A percentile compares a stretch with the other conserved stretches of the same genome.
phyloP scores from a whole-genome alignment of 2,888 invertebrate species.

The Ophioninae sp. region DNA sequence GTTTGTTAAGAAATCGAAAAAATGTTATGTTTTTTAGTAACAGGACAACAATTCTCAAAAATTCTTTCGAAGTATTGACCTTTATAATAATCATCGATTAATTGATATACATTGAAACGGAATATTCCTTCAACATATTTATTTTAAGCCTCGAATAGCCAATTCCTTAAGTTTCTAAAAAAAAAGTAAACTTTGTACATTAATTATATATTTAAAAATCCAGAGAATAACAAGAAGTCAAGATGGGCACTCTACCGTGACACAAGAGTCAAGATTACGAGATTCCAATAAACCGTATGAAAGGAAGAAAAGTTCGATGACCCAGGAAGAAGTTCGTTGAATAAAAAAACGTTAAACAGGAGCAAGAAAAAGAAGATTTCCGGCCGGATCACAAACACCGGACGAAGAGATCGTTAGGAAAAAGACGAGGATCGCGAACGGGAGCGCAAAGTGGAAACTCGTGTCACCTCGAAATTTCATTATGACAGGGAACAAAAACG shows the following conservation, averaged over 20 bases:
- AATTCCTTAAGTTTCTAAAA: too few species aligned
- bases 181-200: too few species aligned
- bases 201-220: not conserved
- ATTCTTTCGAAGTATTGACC: too few species aligned
- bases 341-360: not conserved
- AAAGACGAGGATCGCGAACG: constrained; percentile 56
- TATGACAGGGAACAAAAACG: constrained; percentile 35
- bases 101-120: too few species aligned
- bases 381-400: not conserved
- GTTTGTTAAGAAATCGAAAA: too few species aligned
- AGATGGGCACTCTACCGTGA: not conserved
- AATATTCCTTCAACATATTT: too few species aligned
- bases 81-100: too few species aligned
- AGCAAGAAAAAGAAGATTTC: constrained; percentile 1
- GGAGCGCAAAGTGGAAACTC: constrained; percentile 69
- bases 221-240: not conserved
- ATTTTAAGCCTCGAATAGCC: too few species aligned
- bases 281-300: not conserved
- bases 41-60: too few species aligned
- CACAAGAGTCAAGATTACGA: not conserved
- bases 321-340: not conserved
- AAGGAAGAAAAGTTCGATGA: not conserved
- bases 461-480: constrained; percentile 63
- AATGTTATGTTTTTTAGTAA: too few species aligned
- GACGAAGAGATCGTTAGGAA: not conserved